Base-by-base conservation (phyloP, 2,888 invertebrate species). In the Aphrophora alni region DNA sequence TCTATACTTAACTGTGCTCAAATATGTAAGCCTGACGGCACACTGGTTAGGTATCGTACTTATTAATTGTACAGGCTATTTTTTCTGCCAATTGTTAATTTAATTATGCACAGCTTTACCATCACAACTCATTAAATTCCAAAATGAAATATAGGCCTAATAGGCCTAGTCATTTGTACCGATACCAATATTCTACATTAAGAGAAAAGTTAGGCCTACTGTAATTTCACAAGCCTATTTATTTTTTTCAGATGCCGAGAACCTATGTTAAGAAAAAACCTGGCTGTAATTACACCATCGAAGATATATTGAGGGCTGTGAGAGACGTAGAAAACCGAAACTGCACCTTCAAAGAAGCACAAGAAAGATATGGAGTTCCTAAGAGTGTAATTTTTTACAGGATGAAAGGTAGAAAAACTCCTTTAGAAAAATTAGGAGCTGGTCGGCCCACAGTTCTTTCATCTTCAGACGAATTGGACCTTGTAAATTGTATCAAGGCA, bases 401-500 rank as follows among this genome's bases (percentile, higher is more conserved):
- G 59, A 68, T 77, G 28, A 77, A 77, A 77, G 77, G 77, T 77
- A 77, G 77, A 59, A 77, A 68, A 59, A 27, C 69, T 12, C 68
- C 77, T 26, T 68, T 77, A 25, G 77, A 77, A 24, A 77, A 77
- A 77, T 17, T 68, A 28, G 77, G 77, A 68, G 68, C 27, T 68
- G 76, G 51, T 44, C 28, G 72, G 72, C 28, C 27, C 3, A 72
- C 72, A 21, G 72, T 72, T 27, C 72, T 72, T 72, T 72, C 72
- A 17, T 27, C 72, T n/a, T 21, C 12, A 72, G 72, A 72, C 27
- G 79, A 79, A 76, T n/a, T 27, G 21, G 28, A 26, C 21, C 81
- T 77, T 12, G 81, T 73, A 38, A 69, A 85, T 72, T 85, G 84
- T 82, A 75, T 85, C 28, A 73, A 80, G 38, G 83, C 82, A 25